Evolutionary conservation across 1,140 invertebrate species (phyloP), one percentile per base, ranked within the genome.

Genomic region (Oedothorax gibbosus): DNA sequence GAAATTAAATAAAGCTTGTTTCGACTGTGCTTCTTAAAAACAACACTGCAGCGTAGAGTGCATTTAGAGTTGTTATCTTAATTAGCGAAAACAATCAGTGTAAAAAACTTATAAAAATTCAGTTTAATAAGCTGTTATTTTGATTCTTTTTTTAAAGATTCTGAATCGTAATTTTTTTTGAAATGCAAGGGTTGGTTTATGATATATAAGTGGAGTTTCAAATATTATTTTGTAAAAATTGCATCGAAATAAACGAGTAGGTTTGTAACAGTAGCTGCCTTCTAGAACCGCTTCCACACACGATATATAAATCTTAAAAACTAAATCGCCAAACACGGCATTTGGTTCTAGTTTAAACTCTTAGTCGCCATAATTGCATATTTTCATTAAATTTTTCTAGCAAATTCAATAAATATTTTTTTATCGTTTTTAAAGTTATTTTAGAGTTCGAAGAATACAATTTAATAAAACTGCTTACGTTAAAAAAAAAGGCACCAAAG

Each of bases 211-310:
- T 60, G 57, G n/a, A 66, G 5, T 56, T 20, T 73, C 35, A 73
- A 18, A 56, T n/a, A n/a, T 51, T 75, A 75, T 57, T 35, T 18
- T 7, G 60, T n/a, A 21, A 18, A 57, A 75, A 60, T 60, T 75
- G 54, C 35, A 12, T 12, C 11, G 18, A 75, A 60, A 57, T 60
- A 7, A 10, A 51, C 6, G 4, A 35, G 11, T 35, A 35, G 35
- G 35, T 1, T 35, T 35, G 35, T 35, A 2, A 35, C 35, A 35
- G 35, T n/a, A n/a, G n/a, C n/a, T n/a, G n/a, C 35, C 1, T 35
- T 35, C 5, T 35, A 35, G 35, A 35, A 35, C 35, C 35, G 35
- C 35, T 35, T 35, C 35, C 1, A 35, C 35, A 35, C 35, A 35
- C 35, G 35, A 35, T 35, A 35, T 35, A 35, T 35, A 35, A n/a